Evolutionary conservation across 2,113 vertebrate genomes (phyloP).

Genomic region (Polypterus bichir): DNA sequence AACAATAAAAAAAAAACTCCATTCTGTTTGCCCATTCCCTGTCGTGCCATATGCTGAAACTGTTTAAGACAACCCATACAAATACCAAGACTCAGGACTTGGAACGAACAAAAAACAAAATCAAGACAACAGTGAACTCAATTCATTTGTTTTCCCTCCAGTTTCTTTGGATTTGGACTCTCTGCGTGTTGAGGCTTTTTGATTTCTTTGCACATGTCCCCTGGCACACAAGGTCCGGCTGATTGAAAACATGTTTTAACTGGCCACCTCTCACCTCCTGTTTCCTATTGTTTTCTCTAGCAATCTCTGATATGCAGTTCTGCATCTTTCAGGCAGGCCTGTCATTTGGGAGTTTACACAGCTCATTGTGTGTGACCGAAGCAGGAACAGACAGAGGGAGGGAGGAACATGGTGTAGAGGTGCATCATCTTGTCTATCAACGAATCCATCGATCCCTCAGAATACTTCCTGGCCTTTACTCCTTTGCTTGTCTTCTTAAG

Average conservation of each 20-base stretch:
- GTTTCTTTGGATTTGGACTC: too few species aligned
- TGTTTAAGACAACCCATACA: too few species aligned
- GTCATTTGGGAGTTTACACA: neutral
- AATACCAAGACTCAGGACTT: too few species aligned
- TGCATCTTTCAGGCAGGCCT: neutral
- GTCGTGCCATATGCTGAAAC: too few species aligned
- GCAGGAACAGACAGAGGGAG: neutral
- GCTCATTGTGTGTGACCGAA: neutral
- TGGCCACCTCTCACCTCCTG: slow-evolving; percentile 24
- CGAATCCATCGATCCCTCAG: neutral
- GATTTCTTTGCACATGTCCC: slow-evolving; percentile 16
- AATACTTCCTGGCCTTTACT: slow-evolving; percentile 1
- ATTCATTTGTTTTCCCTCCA: too few species aligned
- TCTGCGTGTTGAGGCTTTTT: slow-evolving; percentile 4
- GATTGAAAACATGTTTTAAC: slow-evolving; percentile 25
- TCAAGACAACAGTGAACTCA: too few species aligned
- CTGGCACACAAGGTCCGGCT: slow-evolving; percentile 14
- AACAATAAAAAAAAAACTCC: too few species aligned
- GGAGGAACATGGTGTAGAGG: slow-evolving; percentile 3
- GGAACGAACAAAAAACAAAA: too few species aligned
- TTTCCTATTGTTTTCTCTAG: slow-evolving; percentile 22
- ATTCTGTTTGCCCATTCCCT: too few species aligned
- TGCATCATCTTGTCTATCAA: slow-evolving; percentile 14
- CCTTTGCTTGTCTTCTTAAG: neutral
- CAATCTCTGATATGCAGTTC: neutral